phyloP scores from a whole-genome alignment of 2,797 vertebrate species.

The Danio aesculapii region DNA sequence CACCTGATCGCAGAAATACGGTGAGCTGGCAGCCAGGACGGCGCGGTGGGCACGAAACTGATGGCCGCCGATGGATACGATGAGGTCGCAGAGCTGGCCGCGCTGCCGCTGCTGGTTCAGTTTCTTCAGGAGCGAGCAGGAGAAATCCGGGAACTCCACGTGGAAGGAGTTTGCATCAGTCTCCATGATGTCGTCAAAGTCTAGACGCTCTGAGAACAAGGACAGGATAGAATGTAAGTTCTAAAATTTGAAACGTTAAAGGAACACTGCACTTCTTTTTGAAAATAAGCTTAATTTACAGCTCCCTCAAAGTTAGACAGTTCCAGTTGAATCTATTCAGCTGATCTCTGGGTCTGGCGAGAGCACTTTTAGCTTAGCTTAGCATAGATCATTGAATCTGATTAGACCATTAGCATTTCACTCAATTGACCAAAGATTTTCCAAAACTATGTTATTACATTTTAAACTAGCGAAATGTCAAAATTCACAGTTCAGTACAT shows the following conservation, averaged over 20 bases:
- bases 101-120: conserved; percentile 88
- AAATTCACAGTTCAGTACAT: neutral
- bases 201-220: conserved; percentile 68
- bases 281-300: too few relatives aligned
- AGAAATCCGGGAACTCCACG: conserved; percentile 90
- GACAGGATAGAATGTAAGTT: neutral
- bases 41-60: conserved; percentile 88
- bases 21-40: conserved; percentile 88
- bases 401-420: too few relatives aligned
- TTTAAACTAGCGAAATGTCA: neutral
- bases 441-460: neutral
- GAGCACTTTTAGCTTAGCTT: too few relatives aligned
- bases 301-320: too few relatives aligned
- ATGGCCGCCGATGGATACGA: conserved; percentile 86
- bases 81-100: conserved; percentile 87
- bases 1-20: conserved; percentile 90
- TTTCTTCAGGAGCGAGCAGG: conserved; percentile 86
- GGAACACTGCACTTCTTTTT: too few relatives aligned
- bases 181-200: conserved; percentile 83
- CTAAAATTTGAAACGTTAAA: neutral
- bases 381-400: too few relatives aligned
- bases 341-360: too few relatives aligned
- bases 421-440: too few relatives aligned
- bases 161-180: conserved; percentile 84
- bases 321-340: too few relatives aligned